Evolutionary conservation across 2,113 vertebrate genomes (phyloP), one percentile per base, ranked within the genome.

Genomic region (Ciconia stormi): DNA sequence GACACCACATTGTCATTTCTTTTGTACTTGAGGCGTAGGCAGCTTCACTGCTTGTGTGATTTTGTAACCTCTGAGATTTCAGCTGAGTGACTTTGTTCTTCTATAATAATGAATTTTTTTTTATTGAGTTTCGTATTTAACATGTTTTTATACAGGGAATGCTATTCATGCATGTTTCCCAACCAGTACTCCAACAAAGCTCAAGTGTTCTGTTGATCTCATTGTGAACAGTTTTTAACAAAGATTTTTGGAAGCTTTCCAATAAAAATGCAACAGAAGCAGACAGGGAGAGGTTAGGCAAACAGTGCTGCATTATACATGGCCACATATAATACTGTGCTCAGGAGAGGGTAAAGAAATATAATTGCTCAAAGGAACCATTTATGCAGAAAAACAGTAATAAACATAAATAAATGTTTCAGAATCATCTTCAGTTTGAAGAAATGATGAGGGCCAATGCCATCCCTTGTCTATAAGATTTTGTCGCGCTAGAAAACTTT

Each of bases 251-350:
- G 91, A 97, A 72, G 13, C 8, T 82, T 56, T 95, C 94, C 93
- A 97, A 61, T 88, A 83, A 95, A 98, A 98, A 95, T 97, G 76
- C 74, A 96, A 56, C 91, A 90, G 94, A 95, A 94, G 84, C 79
- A 96, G 92, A 76, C 62, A 50, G 49, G 56, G 86, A 87, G 88
- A 96, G 72, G 66, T 87, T 91, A 80, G 72, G 61, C 49, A 93
- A 97, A 95, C 90, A 97, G 52, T 74, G 55, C 79, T 80, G 22
- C 70, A 71, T 97, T 95, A 95, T 92, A 83, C 85, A 91, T 62
- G 71, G 59, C 17, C 84, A 52, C 23, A 49, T 87, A 25, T 36
- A 94, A 55, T 23, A 27, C 17, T 25, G 27, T 85, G 50, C 73
- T 97, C 79, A 84, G 90, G 87, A 87, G 92, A 77, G 52, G 16